Conservation (phyloP, 2,113 vertebrate genomes). For the Tor tambroides region DNA sequence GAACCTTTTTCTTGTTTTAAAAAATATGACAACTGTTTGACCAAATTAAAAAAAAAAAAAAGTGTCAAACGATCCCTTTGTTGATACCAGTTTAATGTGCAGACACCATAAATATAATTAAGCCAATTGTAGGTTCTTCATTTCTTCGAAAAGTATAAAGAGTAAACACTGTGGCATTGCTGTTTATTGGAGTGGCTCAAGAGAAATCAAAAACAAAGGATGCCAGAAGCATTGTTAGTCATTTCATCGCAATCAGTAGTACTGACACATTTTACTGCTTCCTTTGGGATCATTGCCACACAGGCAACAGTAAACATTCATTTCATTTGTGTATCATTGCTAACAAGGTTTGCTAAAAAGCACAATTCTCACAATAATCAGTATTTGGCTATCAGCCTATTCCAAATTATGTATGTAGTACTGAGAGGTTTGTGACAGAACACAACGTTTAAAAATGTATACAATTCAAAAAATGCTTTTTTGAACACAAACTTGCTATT, state of each 20-base stretch:
- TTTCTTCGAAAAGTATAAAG: background rate
- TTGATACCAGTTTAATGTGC: background rate
- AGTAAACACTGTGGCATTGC: conserved; percentile 12
- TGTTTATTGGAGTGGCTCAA: background rate
- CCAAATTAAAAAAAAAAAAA: background rate
- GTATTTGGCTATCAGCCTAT: too few relatives aligned
- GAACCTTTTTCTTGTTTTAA: background rate
- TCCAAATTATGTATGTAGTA: too few relatives aligned
- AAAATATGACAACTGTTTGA: too few relatives aligned
- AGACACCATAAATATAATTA: background rate
- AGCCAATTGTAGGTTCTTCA: background rate
- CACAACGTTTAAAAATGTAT: background rate
- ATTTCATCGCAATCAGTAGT: background rate
- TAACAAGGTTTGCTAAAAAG: background rate
- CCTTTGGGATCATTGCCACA: background rate
- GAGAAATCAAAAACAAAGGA: background rate
- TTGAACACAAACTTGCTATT: background rate
- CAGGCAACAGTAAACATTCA: background rate
- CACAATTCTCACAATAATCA: background rate
- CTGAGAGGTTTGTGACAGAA: background rate
- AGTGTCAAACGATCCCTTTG: background rate
- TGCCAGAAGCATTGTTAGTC: background rate
- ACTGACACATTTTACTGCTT: background rate
- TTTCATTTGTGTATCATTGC: background rate
- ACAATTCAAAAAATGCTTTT: background rate